Evolutionary conservation across 1,140 invertebrate species (phyloP), one percentile per base, ranked within the genome.

Genomic region (Cataglyphis hispanica): DNA sequence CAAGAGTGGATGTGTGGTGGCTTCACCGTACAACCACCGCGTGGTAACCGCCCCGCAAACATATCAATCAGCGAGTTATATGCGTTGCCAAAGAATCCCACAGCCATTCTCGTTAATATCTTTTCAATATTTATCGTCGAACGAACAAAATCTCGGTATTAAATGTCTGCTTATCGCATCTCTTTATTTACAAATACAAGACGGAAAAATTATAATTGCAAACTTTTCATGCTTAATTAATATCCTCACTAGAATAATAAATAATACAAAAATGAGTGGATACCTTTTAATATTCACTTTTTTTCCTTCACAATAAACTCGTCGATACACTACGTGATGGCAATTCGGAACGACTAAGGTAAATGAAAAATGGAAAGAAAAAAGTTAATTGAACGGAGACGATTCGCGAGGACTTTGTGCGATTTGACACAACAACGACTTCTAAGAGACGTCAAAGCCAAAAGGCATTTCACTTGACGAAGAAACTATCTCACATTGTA

Each of bases 21-120:
- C 91, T 93, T 90, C 91, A 93, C 87, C 88, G 90, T 89, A 91
- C 91, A 93, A 93, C 91, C 90, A 92, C 87, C 78, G 86, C 86
- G 74, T 27, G 74, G 92, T 94, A 94, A 94, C 93, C 92, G 91
- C 92, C 93, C 91, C 91, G 91, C 92, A 93, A 94, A 94, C 93
- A 93, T 94, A 94, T 94, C 93, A 94, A 94, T 94, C 93, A 94
- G 92, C 78, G 37, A 10, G 31, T 25, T 50, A 25, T 87, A 61
- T 85, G 63, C 64, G 40, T 19, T 80, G 40, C 34, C 63, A 81
- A 85, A 85, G 76, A 85, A 76, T 63, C 16, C 25, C n/a, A 25
- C 43, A 19, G 25, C 50, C 84, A 22, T 31, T 16, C 64, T 81
- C 64, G 64, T 83, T 83, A 83, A 72, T 74, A 81, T 81, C 22